Conservation (phyloP, 2,113 vertebrate genomes). For the Motacilla alba region DNA sequence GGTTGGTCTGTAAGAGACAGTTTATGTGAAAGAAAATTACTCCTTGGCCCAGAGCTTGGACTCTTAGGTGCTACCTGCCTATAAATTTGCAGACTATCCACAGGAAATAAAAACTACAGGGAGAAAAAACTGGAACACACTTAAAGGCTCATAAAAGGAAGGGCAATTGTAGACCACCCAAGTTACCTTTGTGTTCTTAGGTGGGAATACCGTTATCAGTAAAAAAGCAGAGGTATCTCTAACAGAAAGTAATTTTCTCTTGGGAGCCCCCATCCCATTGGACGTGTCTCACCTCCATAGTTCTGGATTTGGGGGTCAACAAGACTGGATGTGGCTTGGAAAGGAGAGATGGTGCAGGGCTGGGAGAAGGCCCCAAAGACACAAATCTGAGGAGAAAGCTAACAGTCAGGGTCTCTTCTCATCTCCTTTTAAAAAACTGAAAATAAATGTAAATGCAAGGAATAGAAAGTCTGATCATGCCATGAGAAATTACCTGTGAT, state of each 20-base stretch:
- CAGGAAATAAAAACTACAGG: background rate
- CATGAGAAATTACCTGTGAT: background rate
- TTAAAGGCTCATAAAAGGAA: background rate
- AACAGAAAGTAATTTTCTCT: background rate
- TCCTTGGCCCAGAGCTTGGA: background rate
- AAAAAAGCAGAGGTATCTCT: background rate
- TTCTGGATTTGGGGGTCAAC: background rate
- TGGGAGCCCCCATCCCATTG: background rate
- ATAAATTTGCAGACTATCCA: background rate
- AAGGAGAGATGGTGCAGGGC: background rate
- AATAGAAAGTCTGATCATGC: background rate
- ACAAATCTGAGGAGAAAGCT: background rate
- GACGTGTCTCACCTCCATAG: background rate
- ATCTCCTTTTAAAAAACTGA: background rate
- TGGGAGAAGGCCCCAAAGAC: background rate
- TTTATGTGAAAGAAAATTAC: conserved; percentile 20
- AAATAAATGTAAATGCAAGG: background rate
- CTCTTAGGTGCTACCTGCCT: background rate
- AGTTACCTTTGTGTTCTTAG: background rate
- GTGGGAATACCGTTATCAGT: fast-evolving
- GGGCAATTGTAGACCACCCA: background rate
- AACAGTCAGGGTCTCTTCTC: background rate
- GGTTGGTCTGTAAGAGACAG: background rate
- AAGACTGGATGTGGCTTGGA: background rate
- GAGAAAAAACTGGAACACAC: background rate